These are phyloP conservation scores for Lateolabrax maculatus DNA, from an alignment of 2,797 vertebrate genomes.

Conservation along the genomic window DNA sequence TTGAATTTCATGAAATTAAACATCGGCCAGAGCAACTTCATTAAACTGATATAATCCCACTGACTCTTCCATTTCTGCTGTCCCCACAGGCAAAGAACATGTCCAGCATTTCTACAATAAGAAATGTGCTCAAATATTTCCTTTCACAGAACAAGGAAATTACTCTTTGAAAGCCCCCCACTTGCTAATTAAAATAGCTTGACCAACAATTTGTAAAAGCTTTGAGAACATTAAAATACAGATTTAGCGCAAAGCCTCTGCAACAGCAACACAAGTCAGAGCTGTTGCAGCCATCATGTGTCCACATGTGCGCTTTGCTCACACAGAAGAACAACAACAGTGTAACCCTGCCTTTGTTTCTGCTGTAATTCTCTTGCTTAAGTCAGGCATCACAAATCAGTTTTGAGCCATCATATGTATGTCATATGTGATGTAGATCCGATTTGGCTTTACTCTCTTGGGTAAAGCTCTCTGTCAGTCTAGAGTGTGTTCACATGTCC, in stretches of 20 bases:
- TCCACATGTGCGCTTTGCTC: slow-evolving; percentile 31
- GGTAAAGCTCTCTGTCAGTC: slow-evolving; percentile 56
- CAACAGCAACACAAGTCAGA: slow-evolving; percentile 29
- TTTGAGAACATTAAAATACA: slow-evolving; percentile 59
- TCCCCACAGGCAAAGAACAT: slow-evolving; percentile 68
- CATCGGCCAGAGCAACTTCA: slow-evolving; percentile 73
- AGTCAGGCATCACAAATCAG: slow-evolving; percentile 75
- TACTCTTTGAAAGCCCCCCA: slow-evolving; percentile 52
- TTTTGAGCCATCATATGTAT: slow-evolving; percentile 71
- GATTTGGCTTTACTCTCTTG: slow-evolving; percentile 73
- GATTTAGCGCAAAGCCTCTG: slow-evolving; percentile 40
- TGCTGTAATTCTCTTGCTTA: slow-evolving; percentile 28
- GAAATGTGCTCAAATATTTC: slow-evolving; percentile 65
- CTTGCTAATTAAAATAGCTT: slow-evolving; percentile 66
- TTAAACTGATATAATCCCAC: slow-evolving; percentile 80
- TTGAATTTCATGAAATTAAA: slow-evolving; percentile 80
- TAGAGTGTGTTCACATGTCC: slow-evolving; percentile 68
- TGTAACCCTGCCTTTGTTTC: slow-evolving; percentile 16
- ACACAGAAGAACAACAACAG: slow-evolving; percentile 22
- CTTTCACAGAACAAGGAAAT: slow-evolving; percentile 65
- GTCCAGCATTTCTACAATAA: slow-evolving; percentile 61
- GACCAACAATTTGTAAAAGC: slow-evolving; percentile 63
- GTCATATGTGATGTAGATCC: slow-evolving; percentile 74
- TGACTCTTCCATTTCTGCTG: slow-evolving; percentile 60
- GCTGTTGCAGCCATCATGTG: slow-evolving; percentile 42